Evolutionary conservation across 1,140 invertebrate genomes (phyloP).

Genomic region (Drosophila persimilis): DNA sequence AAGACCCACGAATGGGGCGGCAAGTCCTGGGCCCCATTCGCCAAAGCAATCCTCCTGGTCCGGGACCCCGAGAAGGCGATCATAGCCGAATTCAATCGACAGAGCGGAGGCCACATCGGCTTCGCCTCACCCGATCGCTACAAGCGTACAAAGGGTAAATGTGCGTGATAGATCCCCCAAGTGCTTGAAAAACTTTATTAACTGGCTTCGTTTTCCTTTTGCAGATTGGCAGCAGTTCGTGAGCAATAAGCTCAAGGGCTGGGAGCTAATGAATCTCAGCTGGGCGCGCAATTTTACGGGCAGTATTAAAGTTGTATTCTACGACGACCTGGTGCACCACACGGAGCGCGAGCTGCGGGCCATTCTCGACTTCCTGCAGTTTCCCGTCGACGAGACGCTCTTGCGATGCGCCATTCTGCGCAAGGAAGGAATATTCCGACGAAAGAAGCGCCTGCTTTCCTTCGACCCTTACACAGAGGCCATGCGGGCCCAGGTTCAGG

Average conservation of each 20-base stretch:
- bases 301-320: slow-evolving; percentile 88
- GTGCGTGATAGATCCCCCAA: slow-evolving; percentile 80
- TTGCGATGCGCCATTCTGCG: slow-evolving; percentile 86
- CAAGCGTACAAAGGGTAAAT: slow-evolving; percentile 85
- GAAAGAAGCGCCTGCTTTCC: slow-evolving; percentile 86
- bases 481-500: slow-evolving; percentile 85
- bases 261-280: slow-evolving; percentile 87
- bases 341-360: slow-evolving; percentile 85
- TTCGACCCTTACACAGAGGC: slow-evolving; percentile 88
- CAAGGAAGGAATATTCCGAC: slow-evolving; percentile 88
- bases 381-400: slow-evolving; percentile 83
- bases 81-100: slow-evolving; percentile 89
- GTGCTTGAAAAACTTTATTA: background rate
- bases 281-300: slow-evolving; percentile 89
- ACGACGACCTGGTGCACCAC: slow-evolving; percentile 87
- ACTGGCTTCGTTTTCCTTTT: background rate
- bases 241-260: slow-evolving; percentile 86
- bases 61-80: slow-evolving; percentile 89
- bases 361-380: slow-evolving; percentile 86
- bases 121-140: slow-evolving; percentile 87
- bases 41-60: slow-evolving; percentile 88
- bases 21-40: slow-evolving; percentile 85
- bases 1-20: slow-evolving; percentile 91
- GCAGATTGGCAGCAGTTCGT: slow-evolving; percentile 90
- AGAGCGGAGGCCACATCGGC: slow-evolving; percentile 88